phyloP scores from a whole-genome alignment of 1,140 invertebrate genomes.

The Belonocnema kinseyi region DNA sequence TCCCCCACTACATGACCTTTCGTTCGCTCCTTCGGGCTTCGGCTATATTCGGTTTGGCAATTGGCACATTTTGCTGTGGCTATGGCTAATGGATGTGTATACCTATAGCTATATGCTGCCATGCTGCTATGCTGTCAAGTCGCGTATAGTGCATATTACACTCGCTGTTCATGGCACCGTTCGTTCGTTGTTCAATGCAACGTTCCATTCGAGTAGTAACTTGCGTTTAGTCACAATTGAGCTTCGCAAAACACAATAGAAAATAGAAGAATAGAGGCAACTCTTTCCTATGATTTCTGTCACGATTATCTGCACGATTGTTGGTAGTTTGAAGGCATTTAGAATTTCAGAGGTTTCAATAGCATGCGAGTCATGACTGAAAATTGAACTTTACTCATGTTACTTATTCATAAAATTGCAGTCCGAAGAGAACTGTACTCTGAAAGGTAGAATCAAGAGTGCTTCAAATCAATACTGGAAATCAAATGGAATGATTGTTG shows the following conservation, averaged over 20 bases:
- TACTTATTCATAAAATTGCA: not conserved
- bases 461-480: not conserved
- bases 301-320: not conserved
- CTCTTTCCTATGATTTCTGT: slow-evolving; percentile 2
- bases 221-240: slow-evolving; percentile 20
- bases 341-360: not conserved
- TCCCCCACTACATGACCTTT: slow-evolving; percentile 48
- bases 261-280: not conserved
- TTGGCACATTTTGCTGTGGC: slow-evolving; percentile 59
- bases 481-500: not conserved
- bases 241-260: slow-evolving; percentile 19
- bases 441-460: not conserved
- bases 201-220: slow-evolving; percentile 16
- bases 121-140: not conserved
- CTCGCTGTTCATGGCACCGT: not conserved
- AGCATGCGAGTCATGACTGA: not conserved
- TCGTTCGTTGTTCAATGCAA: slow-evolving; percentile 10
- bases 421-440: not conserved
- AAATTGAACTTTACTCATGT: not conserved
- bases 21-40: slow-evolving; percentile 43
- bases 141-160: no score
- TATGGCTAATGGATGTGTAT: slow-evolving; percentile 29
- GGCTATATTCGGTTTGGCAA: slow-evolving; percentile 60
- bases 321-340: not conserved
- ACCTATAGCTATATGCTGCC: not conserved